A percentile compares a stretch with the other conserved stretches of the same genome.
Evolutionary conservation across 92 coral and sea anemone genomes (phyloP).

Genomic region (Umimayanthus chanpuru): DNA sequence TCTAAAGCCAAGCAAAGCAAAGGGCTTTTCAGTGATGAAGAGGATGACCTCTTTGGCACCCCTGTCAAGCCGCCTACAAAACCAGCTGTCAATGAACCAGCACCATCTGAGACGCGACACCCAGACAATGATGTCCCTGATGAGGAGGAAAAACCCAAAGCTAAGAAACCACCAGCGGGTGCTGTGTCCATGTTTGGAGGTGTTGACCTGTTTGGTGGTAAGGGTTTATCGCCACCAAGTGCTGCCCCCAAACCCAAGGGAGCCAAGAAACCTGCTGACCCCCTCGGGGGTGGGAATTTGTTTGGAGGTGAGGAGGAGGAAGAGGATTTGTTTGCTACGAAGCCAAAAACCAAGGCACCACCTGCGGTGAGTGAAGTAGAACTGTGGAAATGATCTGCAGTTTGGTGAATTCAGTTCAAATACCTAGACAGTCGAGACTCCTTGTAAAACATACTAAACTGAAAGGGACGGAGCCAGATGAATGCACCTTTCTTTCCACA

Average conservation of each 20-base stretch:
- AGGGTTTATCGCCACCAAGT: neutral
- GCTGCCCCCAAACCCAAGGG: conserved; percentile 31
- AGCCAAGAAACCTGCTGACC: conserved; percentile 44
- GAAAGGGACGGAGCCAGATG: no score
- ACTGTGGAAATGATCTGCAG: neutral
- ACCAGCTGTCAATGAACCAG: conserved; percentile 25
- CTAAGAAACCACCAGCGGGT: conserved; percentile 17
- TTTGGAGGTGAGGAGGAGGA: conserved; percentile 61
- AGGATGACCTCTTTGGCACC: conserved; percentile 76
- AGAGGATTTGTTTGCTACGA: conserved; percentile 74
- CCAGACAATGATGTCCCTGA: neutral
- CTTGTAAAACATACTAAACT: no score
- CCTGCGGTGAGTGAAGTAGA: neutral
- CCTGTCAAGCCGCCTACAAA: conserved; percentile 53
- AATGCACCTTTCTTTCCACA: no score
- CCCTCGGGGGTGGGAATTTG: conserved; percentile 47
- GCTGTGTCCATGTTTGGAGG: conserved; percentile 43
- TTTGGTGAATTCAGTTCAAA: neutral
- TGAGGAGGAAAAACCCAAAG: conserved; percentile 13
- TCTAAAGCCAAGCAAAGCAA: conserved; percentile 69
- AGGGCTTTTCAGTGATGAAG: conserved; percentile 80
- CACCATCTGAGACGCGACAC: conserved; percentile 16
- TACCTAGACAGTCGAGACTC: no score
- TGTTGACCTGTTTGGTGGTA: conserved; percentile 27
- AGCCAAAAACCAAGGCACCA: conserved; percentile 54